phyloP scores from a whole-genome alignment of 2,888 invertebrate genomes.

The Alloscopus bannaensis region DNA sequence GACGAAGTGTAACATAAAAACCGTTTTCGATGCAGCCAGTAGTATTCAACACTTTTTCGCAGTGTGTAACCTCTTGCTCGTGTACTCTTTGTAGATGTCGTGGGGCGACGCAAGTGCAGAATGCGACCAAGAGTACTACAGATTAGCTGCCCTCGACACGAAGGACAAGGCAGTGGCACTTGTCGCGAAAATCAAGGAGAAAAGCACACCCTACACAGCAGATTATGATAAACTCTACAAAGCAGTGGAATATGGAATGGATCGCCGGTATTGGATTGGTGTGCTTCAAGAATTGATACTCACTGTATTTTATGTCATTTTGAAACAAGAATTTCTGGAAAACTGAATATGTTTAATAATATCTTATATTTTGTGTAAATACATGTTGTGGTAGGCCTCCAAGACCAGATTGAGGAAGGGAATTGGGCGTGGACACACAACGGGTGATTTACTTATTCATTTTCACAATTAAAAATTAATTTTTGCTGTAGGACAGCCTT shows the following conservation, averaged over 20 bases:
- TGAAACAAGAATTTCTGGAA: no score
- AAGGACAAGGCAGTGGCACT: background rate
- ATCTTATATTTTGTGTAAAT: background rate
- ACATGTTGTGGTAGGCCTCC: background rate
- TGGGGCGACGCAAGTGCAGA: background rate
- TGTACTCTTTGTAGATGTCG: background rate
- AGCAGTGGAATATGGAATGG: background rate
- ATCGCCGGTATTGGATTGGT: conserved; percentile 5
- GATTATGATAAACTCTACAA: background rate
- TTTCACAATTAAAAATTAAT: background rate
- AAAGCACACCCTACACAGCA: background rate
- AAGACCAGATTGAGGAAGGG: background rate
- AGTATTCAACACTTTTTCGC: no score
- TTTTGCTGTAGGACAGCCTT: background rate
- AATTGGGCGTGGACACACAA: background rate
- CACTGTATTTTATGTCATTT: no score
- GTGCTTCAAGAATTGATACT: background rate
- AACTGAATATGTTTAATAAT: no score
- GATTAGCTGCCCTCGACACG: background rate
- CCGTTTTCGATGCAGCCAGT: no score
- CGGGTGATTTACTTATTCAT: no score
- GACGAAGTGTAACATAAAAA: background rate
- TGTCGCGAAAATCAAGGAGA: background rate
- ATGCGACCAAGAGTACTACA: background rate
- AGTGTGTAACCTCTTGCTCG: no score